These are phyloP conservation scores for Heteromurus nitidus DNA, from an alignment of 2,888 invertebrate species.

Conservation along the genomic window DNA sequence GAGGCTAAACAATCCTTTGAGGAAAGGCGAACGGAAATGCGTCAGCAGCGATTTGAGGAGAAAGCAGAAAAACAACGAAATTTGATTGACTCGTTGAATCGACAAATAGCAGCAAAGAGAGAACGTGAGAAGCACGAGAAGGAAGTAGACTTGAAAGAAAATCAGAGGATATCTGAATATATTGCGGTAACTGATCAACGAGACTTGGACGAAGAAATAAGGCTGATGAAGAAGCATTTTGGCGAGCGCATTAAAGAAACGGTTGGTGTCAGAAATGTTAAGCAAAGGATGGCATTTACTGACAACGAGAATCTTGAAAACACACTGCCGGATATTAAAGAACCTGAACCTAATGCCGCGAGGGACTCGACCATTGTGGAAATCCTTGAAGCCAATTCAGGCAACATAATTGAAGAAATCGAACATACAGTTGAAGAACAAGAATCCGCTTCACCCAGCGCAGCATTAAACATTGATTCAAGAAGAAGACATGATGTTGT, in stretches of 20 bases:
- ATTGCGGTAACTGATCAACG: constrained; percentile 38
- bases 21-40: constrained; percentile 5
- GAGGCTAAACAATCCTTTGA: constrained; percentile 30
- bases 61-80: constrained; percentile 48
- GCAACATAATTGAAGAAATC: background rate
- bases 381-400: background rate
- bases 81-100: constrained; percentile 41
- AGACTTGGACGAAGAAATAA: constrained; percentile 50
- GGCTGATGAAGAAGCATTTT: constrained; percentile 63
- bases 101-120: constrained; percentile 61
- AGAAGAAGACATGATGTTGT: background rate
- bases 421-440: background rate
- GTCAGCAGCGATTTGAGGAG: background rate
- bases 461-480: background rate
- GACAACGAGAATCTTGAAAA: no score
- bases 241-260: constrained; percentile 37
- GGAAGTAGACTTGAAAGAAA: constrained; percentile 39
- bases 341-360: background rate
- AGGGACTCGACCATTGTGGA: background rate
- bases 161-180: constrained; percentile 44
- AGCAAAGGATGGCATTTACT: constrained; percentile 41
- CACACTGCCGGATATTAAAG: background rate
- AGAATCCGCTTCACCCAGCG: background rate
- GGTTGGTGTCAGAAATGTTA: constrained; percentile 45
- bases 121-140: constrained; percentile 38